Percentiles rank a stretch among this genome's conserved stretches.
Evolutionary conservation across 2,113 vertebrate genomes (phyloP).

Genomic region (Panthera uncia): DNA sequence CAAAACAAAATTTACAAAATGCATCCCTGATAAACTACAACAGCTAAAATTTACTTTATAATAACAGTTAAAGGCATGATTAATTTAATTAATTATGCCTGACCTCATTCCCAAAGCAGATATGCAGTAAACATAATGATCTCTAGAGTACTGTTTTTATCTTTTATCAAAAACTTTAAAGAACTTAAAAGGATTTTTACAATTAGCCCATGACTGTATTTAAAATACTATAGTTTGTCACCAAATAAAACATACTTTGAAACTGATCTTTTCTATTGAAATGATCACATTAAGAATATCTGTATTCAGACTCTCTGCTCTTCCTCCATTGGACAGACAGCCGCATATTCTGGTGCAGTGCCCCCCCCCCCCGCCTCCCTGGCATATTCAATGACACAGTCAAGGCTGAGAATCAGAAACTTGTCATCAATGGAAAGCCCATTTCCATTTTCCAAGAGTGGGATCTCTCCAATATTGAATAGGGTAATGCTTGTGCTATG

Average conservation of each 20-base stretch:
- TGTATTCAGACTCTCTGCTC: not conserved
- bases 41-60: not conserved
- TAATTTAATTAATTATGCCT: slow-evolving; percentile 15
- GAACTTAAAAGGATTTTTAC: not conserved
- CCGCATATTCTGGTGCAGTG: not conserved
- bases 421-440: too few species aligned
- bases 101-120: not conserved
- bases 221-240: not conserved
- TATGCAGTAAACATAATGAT: not conserved
- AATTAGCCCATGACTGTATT: not conserved
- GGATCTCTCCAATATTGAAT: too few species aligned
- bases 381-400: not conserved
- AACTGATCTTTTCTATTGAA: not conserved
- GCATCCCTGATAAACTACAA: not conserved
- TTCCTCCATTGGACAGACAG: not conserved
- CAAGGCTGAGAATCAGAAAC: not conserved
- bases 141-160: not conserved
- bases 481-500: not conserved
- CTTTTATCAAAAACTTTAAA: not conserved
- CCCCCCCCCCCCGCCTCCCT: not conserved
- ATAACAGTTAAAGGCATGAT: not conserved
- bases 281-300: not conserved
- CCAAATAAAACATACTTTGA: not conserved
- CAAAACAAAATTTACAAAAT: not conserved
- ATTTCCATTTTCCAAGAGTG: too few species aligned